Evolutionary conservation across 1,140 invertebrate genomes (phyloP), one percentile per base, ranked within the genome.

Genomic region (Eubasilissa regina): DNA sequence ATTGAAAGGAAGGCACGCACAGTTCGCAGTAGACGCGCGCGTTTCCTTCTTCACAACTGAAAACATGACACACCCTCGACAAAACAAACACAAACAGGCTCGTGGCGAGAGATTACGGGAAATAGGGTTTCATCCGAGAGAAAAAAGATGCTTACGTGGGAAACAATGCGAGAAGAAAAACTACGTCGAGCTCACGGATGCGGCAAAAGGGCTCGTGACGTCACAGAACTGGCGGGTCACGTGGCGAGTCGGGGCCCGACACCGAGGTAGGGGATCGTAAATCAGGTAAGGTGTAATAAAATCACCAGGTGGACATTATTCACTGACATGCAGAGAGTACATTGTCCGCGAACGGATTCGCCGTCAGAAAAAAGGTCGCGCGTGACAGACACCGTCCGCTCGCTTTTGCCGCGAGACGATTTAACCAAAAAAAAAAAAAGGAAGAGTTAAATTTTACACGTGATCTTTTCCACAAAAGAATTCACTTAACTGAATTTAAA

Each of bases 241-340:
- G 60, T 62, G 60, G 35, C 60, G 60, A 19, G 60, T 25, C 19
- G 19, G 15, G 44, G 8, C 64, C n/a, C 4, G 8, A 1, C 1
- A 0, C 48, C n/a, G 48, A 15, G n/a, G n/a, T n/a, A n/a, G 48
- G n/a, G 48, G 48, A n/a, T 47, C 64, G 44, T 68, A 68, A 45
- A 47, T 68, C 64, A 68, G 64, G 64, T 44, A 25, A 62, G 64
- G 35, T 45, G 64, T 68, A 68, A 68, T 68, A 68, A 68, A 68
- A 68, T 68, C 64, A 68, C 64, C 43, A 17, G 64, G n/a, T 47
- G 13, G 43, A 68, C 19, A 68, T 68, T 68, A 68, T 17, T 47
- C 44, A 68, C 64, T 47, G 43, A 68, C 64, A 68, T n/a, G 19
- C 60, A 43, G 25, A 35, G 25, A 35, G 25, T 35, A 35, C 25